Evolutionary conservation across 2,797 vertebrate genomes (phyloP).

Genomic region (Chiloscyllium punctatum): DNA sequence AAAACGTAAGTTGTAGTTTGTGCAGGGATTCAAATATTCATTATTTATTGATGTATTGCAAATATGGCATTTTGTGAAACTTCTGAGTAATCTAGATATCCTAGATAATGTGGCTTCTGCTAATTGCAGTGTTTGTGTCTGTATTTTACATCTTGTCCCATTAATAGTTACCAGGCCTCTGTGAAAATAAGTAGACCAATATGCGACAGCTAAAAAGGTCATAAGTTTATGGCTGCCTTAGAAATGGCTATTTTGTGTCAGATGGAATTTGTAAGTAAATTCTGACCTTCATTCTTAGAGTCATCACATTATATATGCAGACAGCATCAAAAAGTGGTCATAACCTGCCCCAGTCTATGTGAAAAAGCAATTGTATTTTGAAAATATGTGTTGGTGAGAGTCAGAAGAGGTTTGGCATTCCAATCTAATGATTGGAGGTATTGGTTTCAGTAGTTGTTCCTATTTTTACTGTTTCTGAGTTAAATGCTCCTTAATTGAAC

Average conservation of each 20-base stretch:
- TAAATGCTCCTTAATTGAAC: background rate
- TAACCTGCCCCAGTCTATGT: background rate
- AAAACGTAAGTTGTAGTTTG: background rate
- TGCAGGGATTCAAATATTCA: background rate
- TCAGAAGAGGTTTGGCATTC: background rate
- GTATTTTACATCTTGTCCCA: background rate
- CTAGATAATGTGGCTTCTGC: background rate
- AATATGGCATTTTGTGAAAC: background rate
- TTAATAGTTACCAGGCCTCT: background rate
- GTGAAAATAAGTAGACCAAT: constrained; percentile 18
- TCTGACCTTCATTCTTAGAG: constrained; percentile 33
- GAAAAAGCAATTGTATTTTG: constrained; percentile 17
- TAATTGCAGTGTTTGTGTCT: background rate
- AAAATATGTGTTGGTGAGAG: background rate
- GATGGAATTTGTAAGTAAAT: constrained; percentile 37
- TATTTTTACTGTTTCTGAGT: background rate
- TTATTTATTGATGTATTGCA: no score
- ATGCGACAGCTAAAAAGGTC: constrained; percentile 7
- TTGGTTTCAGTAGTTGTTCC: background rate
- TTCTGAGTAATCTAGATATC: background rate
- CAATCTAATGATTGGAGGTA: background rate
- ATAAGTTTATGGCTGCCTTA: constrained; percentile 27
- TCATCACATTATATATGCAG: constrained; percentile 22
- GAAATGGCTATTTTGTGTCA: constrained; percentile 34
- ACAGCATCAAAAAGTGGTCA: background rate